Percentiles rank a stretch among this genome's conserved stretches.
Conservation (phyloP, 2,797 vertebrate genomes). For the Diceros bicornis region DNA sequence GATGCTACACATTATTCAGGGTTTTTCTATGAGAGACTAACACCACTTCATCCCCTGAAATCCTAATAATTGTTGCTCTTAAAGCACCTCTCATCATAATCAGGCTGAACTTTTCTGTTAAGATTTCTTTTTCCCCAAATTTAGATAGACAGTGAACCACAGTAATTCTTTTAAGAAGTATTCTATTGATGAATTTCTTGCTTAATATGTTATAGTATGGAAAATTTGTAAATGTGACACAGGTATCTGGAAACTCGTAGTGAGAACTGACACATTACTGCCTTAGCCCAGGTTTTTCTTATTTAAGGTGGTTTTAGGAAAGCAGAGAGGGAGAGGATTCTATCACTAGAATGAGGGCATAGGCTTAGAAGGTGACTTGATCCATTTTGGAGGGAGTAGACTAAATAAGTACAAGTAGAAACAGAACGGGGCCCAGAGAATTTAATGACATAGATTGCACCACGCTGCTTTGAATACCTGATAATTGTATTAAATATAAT, state of each 20-base stretch:
- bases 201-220: neutral
- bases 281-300: neutral
- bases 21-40: slow-evolving; percentile 26
- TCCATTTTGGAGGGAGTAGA: neutral
- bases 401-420: neutral
- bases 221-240: neutral
- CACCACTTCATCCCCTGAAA: neutral
- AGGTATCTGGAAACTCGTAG: neutral
- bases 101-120: neutral
- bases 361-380: neutral
- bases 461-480: neutral
- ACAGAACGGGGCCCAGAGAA: neutral
- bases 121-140: neutral
- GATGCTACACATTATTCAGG: slow-evolving; percentile 1
- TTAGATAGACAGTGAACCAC: neutral
- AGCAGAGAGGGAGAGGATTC: neutral
- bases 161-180: slow-evolving; percentile 3
- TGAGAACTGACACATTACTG: neutral
- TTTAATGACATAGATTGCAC: neutral
- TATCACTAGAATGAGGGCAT: neutral
- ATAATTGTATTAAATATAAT: neutral
- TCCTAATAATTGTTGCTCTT: slow-evolving; percentile 2
- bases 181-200: neutral
- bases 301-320: neutral
- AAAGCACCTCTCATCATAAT: neutral